Base-by-base conservation (phyloP, 2,113 vertebrate species). In the Psephotus haematonotus region DNA sequence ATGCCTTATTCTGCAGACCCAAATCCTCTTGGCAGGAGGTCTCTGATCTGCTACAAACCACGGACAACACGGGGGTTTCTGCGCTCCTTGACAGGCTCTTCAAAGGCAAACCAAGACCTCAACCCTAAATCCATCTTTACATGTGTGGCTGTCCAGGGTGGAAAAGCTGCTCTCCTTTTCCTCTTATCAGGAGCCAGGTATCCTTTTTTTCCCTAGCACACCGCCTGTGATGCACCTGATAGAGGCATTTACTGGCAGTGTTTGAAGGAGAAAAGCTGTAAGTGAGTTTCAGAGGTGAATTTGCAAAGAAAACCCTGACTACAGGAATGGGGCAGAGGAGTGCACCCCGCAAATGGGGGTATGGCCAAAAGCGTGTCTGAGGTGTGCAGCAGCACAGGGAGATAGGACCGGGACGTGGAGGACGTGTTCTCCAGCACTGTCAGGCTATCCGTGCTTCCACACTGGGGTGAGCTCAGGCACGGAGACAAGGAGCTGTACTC, bases 351-450 rank as follows among this genome's bases (percentile, higher is more conserved):
- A 39, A 24, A 60, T 4, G 13, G 7, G 10, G 28, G 3, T 4
- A 33, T 1, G 10, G n/a, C 11, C 20, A 33, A 39, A 60, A 69
- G 17, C 0, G 0, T 41, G 35, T 46, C 55, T n/a, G 18, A 41
- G 52, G 23, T 28, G 39, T 10, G n/a, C 17, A 60, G 64, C 64
- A 39, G 28, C 28, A 27, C 22, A 2, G 3, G 7, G 23, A 78
- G 59, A 20, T 24, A 4, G 63, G 33, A 39, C 17, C 1, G 27
- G 83, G 63, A 57, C 0, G 1, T 25, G 63, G 33, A 12, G 24
- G 78, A 60, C 1, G 6, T 41, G 28, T 27, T 78, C 50, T 50
- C 17, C 0, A 2, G 37, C 50, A 65, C 50, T 3, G 22, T 43
- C 46, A 17, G 35, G 5, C 41, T 20, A 2, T 10, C 31, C 6